Base-by-base conservation (phyloP, 2,888 invertebrate genomes). In the Drosophila bunnanda region DNA sequence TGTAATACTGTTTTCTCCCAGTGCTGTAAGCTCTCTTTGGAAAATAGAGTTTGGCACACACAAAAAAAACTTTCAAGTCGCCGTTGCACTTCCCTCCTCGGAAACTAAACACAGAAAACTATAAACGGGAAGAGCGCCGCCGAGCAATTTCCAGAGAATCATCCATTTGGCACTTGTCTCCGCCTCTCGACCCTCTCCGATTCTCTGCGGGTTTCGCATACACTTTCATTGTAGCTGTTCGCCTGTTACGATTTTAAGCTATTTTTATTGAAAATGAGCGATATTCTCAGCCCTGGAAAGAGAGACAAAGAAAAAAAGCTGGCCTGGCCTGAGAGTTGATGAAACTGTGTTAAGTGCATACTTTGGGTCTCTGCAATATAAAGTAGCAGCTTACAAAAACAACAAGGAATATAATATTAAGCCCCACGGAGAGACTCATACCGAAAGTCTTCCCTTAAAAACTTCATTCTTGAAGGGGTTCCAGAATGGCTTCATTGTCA, bases 241-340 rank as follows among this genome's bases (percentile, higher is more conserved):
- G 86, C 88, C 88, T 88, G 90, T 77, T 88, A 78, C 75, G 74
- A 81, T 80, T 88, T 88, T 85, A 88, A 89, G 88, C 88, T 88
- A 88, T 88, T 88, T 88, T 86, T 88, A 89, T 86, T 86, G 86
- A 89, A 89, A 89, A 74, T 79, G 85, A 89, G 85, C 88, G 88
- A 82, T 80, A 75, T 84, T 77, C 77, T 81, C 76, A 74, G 32
- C 58, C 52, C 54, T 50, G 44, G 75, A 66, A 62, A 53, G 52
- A 46, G 48, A 46, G 39, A 44, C 55, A 53, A 54, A 50, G n/a
- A n/a, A n/a, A 46, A 28, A 46, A 22, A n/a, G 13, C 25, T 32
- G 66, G 17, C n/a, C n/a, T n/a, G 39, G 25, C 3, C 8, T 25
- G 41, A 34, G 66, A 65, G 54, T 55, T 43, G 58, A 38, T 75